Base-by-base conservation (phyloP, 92 coral and sea anemone species). In the Anthopleura xanthogrammica region DNA sequence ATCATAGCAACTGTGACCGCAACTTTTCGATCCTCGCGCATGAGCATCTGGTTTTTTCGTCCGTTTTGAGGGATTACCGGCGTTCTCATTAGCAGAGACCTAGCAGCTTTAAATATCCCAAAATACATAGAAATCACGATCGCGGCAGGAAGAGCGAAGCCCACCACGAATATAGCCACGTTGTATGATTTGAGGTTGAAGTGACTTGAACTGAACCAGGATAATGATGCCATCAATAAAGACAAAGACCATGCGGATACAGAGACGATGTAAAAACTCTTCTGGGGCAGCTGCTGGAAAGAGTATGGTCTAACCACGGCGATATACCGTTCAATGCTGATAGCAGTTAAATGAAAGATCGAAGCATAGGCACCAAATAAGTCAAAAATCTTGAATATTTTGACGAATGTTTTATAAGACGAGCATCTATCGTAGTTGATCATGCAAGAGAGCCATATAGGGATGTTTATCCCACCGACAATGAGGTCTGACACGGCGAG, bases 321-420 rank as follows among this genome's bases (percentile, higher is more conserved):
- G 16, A 88, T 72, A 85, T 83, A 85, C 57, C 95, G 70, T 43
- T 92, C 95, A 16, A 87, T 77, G 20, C 93, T 86, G 77, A 92
- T 85, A 14, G 92, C 93, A 1, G 92, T 86, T 8, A 92, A 79
- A 72, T 92, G 96, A 64, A 92, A 88, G 16, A 92, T 92, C 11
- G 96, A 92, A 20, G 93, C 96, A 77, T 89, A 83, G 1, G 96
- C 96, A 19, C 93, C 89, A 65, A 92, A 92, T 12, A 84, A 39
- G 79, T 92, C 96, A 19, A 90, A 78, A 77, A 86, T 73, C 54
- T 16, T 76, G 85, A 75, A 92, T 73, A 92, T 75, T 52, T 77
- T 60, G 8, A 13, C 48, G 10, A 81, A 62, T 43, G 80, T 52
- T 2, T 58, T 57, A 7, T 58, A 50, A 2, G 42, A 4, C 20